Evolutionary conservation across 2,888 invertebrate species (phyloP).

Genomic region (Eristalis pertinax): DNA sequence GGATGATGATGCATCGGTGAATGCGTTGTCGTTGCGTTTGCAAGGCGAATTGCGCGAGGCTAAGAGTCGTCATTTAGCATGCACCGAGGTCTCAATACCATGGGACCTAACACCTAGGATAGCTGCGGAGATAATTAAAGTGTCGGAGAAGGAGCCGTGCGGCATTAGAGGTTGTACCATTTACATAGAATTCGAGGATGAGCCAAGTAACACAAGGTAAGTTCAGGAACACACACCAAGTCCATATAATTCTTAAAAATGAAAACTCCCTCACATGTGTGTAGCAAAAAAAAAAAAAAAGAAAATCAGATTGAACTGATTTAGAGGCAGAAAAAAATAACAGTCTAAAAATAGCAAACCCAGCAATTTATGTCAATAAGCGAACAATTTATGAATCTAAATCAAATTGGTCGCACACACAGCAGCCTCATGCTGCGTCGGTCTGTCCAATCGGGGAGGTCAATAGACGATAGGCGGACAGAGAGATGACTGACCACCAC

Average conservation of each 20-base stretch:
- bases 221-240: conserved; percentile 30
- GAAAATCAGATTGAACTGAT: not conserved
- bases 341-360: conserved; percentile 37
- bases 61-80: conserved; percentile 89
- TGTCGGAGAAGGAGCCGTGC: conserved; percentile 95
- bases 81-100: conserved; percentile 93
- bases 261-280: not conserved
- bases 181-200: conserved; percentile 91
- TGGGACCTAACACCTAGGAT: conserved; percentile 90
- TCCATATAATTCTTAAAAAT: not conserved
- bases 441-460: conserved; percentile 35
- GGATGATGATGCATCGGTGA: conserved; percentile 78
- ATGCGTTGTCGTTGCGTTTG: conserved; percentile 87
- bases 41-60: conserved; percentile 91
- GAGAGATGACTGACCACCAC: conserved; percentile 26
- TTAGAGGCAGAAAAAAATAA: not conserved
- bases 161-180: conserved; percentile 94
- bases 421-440: not conserved
- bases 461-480: conserved; percentile 59
- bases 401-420: conserved; percentile 46
- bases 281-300: not conserved
- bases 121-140: conserved; percentile 89
- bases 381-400: conserved; percentile 57
- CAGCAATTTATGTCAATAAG: conserved; percentile 47
- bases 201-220: conserved; percentile 83